Conservation (phyloP, 2,797 vertebrate species). For the Macroramphosus scolopax region DNA sequence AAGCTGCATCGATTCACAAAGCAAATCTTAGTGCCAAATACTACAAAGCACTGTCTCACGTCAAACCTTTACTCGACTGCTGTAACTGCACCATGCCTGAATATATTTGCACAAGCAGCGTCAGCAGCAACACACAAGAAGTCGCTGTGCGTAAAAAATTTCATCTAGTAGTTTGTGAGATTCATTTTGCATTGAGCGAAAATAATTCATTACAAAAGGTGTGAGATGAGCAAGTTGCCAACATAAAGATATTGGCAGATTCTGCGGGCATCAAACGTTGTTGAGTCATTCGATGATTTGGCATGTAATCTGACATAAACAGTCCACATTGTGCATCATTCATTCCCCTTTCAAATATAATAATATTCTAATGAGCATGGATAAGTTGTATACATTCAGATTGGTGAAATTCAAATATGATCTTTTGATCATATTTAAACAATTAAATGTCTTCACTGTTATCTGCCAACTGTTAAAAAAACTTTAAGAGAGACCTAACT, state of each 20-base stretch:
- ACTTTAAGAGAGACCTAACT: neutral
- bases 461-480: neutral
- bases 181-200: too few relatives aligned
- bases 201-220: too few relatives aligned
- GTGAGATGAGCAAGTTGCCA: too few relatives aligned
- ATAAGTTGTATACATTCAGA: too few relatives aligned
- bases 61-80: conserved; percentile 26
- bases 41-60: conserved; percentile 16
- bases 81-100: conserved; percentile 12
- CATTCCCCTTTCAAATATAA: conserved; percentile 7
- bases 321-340: conserved; percentile 3
- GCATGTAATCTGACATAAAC: too few relatives aligned
- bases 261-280: too few relatives aligned
- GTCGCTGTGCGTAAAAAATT: conserved; percentile 7
- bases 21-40: conserved; percentile 38
- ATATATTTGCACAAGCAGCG: conserved; percentile 12
- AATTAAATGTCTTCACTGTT: conserved; percentile 3
- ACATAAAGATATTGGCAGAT: too few relatives aligned
- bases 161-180: conserved; percentile 4
- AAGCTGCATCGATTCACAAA: conserved; percentile 57
- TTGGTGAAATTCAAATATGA: too few relatives aligned
- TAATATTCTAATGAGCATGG: too few relatives aligned
- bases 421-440: too few relatives aligned
- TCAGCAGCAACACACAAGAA: conserved; percentile 25
- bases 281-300: too few relatives aligned